Evolutionary conservation across 2,888 invertebrate species (phyloP), one percentile per base, ranked within the genome.

Genomic region (Iphiclides podalirius): DNA sequence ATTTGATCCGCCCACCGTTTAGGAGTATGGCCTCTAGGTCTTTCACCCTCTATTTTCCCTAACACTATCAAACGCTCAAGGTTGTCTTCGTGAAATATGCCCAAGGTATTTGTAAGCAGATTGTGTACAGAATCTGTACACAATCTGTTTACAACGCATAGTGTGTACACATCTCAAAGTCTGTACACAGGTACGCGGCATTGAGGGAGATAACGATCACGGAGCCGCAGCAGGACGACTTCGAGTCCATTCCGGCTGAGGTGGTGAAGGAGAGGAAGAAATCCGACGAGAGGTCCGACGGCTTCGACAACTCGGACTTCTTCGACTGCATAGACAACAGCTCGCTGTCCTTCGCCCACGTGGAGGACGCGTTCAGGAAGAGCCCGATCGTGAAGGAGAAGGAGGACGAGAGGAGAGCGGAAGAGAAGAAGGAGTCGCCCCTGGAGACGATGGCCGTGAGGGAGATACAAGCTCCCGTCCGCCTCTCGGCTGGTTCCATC

Each of bases 161-260:
- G n/a, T n/a, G n/a, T n/a, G n/a, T n/a, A n/a, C n/a, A n/a, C n/a
- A n/a, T n/a, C n/a, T n/a, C n/a, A n/a, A n/a, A n/a, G n/a, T n/a
- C n/a, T n/a, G n/a, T n/a, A n/a, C n/a, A n/a, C n/a, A n/a, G n/a
- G n/a, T 96, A 96, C 70, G 96, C 96, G 0, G 96, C 96, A 0
- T 75, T 96, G 41, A 87, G 96, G 0, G 95, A 95, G 67, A 92
- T 93, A 8, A 94, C 94, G 28, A 84, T 92, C 47, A 93, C 92
- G 0, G 92, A 93, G 66, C 88, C 83, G 54, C 84, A 82, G 38
- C 86, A 70, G 61, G 92, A 91, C 6, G 92, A 91, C 49, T 83
- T 81, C 48, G 87, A 88, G 55, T 87, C 85, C 0, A 55, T 88
- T 20, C 89, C 89, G 0, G 80, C 89, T 0, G 89, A 89, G 62